A percentile compares a stretch with the other conserved stretches of the same genome.
Evolutionary conservation across 37 sponge, comb jelly and placozoan species (phyloP).

Genomic region (Halichondria panicea): DNA sequence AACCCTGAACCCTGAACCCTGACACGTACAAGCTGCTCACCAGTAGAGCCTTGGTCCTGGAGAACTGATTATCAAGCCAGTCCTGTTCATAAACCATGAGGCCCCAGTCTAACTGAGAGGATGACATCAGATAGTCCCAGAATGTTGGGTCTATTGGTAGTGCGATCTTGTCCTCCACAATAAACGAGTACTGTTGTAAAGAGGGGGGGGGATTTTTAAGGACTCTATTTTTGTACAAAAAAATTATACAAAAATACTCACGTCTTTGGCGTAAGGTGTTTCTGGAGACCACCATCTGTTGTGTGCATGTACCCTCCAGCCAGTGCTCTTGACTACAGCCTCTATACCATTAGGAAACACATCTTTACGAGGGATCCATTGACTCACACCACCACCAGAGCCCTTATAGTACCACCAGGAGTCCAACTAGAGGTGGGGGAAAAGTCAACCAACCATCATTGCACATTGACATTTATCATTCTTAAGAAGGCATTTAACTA

Average conservation of each 20-base stretch:
- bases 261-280: slow-evolving; percentile 75
- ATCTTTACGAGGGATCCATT: slow-evolving; percentile 74
- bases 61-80: slow-evolving; percentile 53
- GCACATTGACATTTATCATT: too few species aligned
- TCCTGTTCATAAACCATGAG: slow-evolving; percentile 82
- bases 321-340: slow-evolving; percentile 43
- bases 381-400: slow-evolving; percentile 58
- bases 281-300: slow-evolving; percentile 75
- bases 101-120: slow-evolving; percentile 47
- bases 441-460: neutral
- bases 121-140: slow-evolving; percentile 70
- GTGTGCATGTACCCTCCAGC: slow-evolving; percentile 71
- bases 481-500: too few species aligned
- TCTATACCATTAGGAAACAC: slow-evolving; percentile 77
- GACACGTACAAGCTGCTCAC: neutral
- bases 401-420: slow-evolving; percentile 91
- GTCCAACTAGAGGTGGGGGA: slow-evolving; percentile 51
- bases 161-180: slow-evolving; percentile 40
- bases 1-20: neutral
- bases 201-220: neutral
- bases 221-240: neutral
- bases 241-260: neutral
- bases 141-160: slow-evolving; percentile 50
- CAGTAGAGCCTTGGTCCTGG: slow-evolving; percentile 2
- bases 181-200: slow-evolving; percentile 51